Evolutionary conservation across 1,140 invertebrate species (phyloP), one percentile per base, ranked within the genome.

Genomic region (Pogonus chalceus): DNA sequence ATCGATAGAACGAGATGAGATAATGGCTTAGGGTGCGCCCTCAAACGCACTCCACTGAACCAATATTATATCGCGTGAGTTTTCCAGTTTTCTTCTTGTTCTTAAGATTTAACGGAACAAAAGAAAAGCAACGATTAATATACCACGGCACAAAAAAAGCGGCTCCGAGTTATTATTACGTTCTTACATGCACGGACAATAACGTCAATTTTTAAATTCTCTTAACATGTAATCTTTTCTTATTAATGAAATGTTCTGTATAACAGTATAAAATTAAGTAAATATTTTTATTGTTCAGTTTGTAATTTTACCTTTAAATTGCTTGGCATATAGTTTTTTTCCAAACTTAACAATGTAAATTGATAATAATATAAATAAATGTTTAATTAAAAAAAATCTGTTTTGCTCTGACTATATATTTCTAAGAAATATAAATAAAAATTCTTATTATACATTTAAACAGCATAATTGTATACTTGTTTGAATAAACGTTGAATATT

Each of bases 161-260:
- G 37, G n/a, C n/a, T n/a, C n/a, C n/a, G n/a, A n/a, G n/a, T n/a
- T 43, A 43, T 43, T 43, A 43, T 43, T 43, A 43, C 37, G 18
- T 43, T 43, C 18, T 12, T 4, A 43, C 37, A 43, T 43, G 37
- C 9, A 18, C 18, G 18, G 9, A 43, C 37, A 43, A 18, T 12
- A 43, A 43, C 37, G 7, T 4, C 4, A 7, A 14, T 7, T 31
- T 31, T 31, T 31, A 31, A 31, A 31, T 7, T 14, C 26, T 31
- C 26, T 31, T 31, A 31, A 31, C 26, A 14, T 31, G 26, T 14
- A 31, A 31, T 31, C 26, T 7, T 31, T 31, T 31, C 14, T 31
- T 31, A 31, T 7, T 31, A 31, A 31, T 7, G 37, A 43, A 9
- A 43, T n/a, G n/a, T n/a, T n/a, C n/a, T n/a, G n/a, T n/a, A n/a